A percentile compares a stretch with the other conserved stretches of the same genome.
These are phyloP conservation scores for Temnothorax rugatulus DNA, from an alignment of 2,888 invertebrate genomes.

Conservation along the genomic window DNA sequence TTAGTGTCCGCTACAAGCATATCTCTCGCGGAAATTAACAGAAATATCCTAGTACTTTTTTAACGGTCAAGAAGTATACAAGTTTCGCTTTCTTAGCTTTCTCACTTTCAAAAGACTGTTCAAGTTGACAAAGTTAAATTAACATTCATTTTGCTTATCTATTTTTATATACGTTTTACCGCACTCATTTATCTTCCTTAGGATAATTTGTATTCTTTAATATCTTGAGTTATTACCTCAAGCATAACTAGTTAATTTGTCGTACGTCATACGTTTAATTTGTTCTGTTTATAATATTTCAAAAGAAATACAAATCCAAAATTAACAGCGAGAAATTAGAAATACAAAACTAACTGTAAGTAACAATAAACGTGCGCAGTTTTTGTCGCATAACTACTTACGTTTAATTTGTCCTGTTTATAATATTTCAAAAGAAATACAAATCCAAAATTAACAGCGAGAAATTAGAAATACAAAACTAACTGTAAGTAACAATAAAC, in stretches of 20 bases:
- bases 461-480: background rate
- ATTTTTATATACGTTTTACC: background rate
- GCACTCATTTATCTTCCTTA: background rate
- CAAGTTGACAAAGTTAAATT: background rate
- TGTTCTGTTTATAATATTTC: background rate
- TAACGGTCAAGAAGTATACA: background rate
- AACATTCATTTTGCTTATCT: background rate
- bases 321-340: background rate
- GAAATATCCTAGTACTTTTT: slow-evolving; percentile 22
- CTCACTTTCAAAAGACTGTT: background rate
- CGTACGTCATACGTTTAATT: too few species aligned
- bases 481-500: background rate
- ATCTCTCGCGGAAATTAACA: slow-evolving; percentile 46
- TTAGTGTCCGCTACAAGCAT: slow-evolving; percentile 18
- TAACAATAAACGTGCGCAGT: background rate
- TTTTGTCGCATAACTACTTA: background rate
- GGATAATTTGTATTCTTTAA: background rate
- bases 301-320: background rate
- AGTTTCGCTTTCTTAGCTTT: slow-evolving; percentile 19
- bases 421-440: background rate
- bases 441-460: background rate
- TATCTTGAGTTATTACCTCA: background rate
- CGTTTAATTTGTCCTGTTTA: background rate
- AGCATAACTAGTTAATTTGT: background rate
- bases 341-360: background rate